Percentiles rank a stretch among this genome's conserved stretches.
Conservation (phyloP, 2,888 invertebrate genomes). For the Oscheius sp. region DNA sequence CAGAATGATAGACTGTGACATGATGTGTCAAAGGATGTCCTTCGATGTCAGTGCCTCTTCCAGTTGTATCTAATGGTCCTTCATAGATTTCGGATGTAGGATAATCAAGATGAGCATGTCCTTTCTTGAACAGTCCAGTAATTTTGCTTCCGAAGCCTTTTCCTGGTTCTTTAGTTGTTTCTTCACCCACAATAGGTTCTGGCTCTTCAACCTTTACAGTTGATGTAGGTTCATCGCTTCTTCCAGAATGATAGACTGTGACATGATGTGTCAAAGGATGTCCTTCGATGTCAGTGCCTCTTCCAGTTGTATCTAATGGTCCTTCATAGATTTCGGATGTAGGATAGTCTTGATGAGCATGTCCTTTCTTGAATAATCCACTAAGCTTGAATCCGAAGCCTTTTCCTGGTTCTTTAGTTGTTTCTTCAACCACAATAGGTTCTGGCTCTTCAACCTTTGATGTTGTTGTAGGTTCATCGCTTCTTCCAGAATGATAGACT, state of each 20-base stretch:
- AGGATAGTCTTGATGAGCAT: conserved; percentile 54
- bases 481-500: conserved; percentile 37
- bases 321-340: conserved; percentile 45
- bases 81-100: conserved; percentile 39
- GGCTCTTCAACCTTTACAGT: not conserved
- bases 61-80: conserved; percentile 36
- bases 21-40: conserved; percentile 7
- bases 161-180: too few relatives aligned
- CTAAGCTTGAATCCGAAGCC: conserved; percentile 43
- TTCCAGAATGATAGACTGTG: conserved; percentile 30
- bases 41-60: conserved; percentile 22
- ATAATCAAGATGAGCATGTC: conserved; percentile 52
- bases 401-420: conserved; percentile 12
- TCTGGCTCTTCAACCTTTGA: conserved; percentile 10
- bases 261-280: conserved; percentile 35
- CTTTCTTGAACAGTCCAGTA: conserved; percentile 48
- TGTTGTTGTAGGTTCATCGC: conserved; percentile 12
- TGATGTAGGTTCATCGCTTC: conserved; percentile 10
- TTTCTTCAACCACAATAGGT: not conserved
- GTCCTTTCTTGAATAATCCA: conserved; percentile 47
- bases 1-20: conserved; percentile 1
- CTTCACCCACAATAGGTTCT: conserved; percentile 11
- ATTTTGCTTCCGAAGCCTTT: conserved; percentile 34
- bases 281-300: conserved; percentile 34
- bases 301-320: conserved; percentile 33